Evolutionary conservation across 2,888 invertebrate genomes (phyloP).

Genomic region (Galerucella nymphaeae): DNA sequence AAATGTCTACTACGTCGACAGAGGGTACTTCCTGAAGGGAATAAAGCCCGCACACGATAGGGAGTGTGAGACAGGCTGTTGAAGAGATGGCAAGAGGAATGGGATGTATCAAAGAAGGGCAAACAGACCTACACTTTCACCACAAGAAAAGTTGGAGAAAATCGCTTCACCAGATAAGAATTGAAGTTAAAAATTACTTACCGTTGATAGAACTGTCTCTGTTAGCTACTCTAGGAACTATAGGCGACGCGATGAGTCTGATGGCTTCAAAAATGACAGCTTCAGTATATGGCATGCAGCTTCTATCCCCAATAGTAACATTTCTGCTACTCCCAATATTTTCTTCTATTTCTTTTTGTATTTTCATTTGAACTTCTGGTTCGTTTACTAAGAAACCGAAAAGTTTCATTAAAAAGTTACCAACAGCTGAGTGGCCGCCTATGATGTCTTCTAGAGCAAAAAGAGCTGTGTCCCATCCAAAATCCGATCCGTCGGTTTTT

Average conservation of each 20-base stretch:
- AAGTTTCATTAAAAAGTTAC: slow-evolving; percentile 71
- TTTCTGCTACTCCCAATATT: slow-evolving; percentile 55
- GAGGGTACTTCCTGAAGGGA: too few species aligned
- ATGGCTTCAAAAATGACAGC: slow-evolving; percentile 72
- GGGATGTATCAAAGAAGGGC: too few species aligned
- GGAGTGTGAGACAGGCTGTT: too few species aligned
- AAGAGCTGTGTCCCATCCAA: slow-evolving; percentile 68
- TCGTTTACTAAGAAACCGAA: slow-evolving; percentile 69
- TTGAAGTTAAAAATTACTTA: slow-evolving; percentile 56
- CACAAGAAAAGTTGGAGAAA: too few species aligned
- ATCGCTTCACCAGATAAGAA: too few species aligned
- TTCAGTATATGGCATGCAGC: slow-evolving; percentile 71
- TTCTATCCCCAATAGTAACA: slow-evolving; percentile 64
- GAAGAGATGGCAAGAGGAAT: too few species aligned
- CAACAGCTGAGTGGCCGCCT: slow-evolving; percentile 74
- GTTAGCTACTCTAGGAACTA: slow-evolving; percentile 76
- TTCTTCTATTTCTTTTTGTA: slow-evolving; percentile 69
- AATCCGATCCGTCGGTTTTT: slow-evolving; percentile 60
- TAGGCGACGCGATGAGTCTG: slow-evolving; percentile 74
- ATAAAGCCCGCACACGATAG: too few species aligned
- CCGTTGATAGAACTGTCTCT: slow-evolving; percentile 72
- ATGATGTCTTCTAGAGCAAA: slow-evolving; percentile 66
- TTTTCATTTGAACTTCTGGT: slow-evolving; percentile 67
- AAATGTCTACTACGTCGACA: too few species aligned
- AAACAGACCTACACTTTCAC: too few species aligned